Conservation (phyloP, 2,797 vertebrate genomes). For the Anisognathus igniventris region DNA sequence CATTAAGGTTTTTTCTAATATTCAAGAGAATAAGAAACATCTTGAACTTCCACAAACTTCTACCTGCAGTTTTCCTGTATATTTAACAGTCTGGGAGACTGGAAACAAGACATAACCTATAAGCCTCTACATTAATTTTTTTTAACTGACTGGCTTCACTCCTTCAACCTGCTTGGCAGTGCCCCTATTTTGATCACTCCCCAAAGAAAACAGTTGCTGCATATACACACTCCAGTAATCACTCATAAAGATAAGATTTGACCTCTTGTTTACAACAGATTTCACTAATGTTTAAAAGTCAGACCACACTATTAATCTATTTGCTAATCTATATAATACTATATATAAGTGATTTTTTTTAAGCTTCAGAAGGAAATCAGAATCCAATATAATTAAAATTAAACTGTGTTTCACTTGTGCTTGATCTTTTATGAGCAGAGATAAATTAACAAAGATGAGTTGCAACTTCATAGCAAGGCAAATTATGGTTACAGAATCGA, state of each 20-base stretch:
- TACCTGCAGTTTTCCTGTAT: not conserved
- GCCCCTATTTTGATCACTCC: not conserved
- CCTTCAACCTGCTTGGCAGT: not conserved
- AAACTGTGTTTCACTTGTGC: not conserved
- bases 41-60: not conserved
- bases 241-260: not conserved
- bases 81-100: not conserved
- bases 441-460: not conserved
- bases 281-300: not conserved
- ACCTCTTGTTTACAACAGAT: not conserved
- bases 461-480: not conserved
- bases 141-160: not conserved
- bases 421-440: not conserved
- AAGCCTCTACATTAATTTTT: not conserved
- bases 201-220: not conserved
- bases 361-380: not conserved
- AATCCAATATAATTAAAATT: not conserved
- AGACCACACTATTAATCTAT: not conserved
- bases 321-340: not conserved
- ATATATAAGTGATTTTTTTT: not conserved
- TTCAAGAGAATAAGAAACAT: not conserved
- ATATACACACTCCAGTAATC: not conserved
- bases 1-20: not conserved
- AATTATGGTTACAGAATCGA: not conserved
- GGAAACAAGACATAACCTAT: not conserved